Evolutionary conservation across 30 jellyfish, hydroid and myxozoan genomes (phyloP).

Genomic region (Pseudorhiza aurosa): DNA sequence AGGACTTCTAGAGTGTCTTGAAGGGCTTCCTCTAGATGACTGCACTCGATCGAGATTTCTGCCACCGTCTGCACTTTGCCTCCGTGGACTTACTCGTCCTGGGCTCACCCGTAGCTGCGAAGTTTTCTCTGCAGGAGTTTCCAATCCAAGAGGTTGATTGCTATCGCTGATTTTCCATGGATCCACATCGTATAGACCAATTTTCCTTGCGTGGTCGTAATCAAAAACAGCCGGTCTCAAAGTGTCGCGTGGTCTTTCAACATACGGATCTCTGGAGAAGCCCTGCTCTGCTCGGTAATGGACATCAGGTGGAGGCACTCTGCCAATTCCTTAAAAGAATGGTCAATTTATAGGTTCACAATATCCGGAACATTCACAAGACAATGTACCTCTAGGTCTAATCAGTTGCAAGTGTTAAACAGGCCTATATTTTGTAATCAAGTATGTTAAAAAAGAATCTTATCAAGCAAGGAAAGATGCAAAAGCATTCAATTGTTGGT

Average conservation of each 20-base stretch:
- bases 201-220: constrained; percentile 58
- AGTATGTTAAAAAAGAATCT: too few relatives aligned
- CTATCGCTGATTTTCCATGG: constrained; percentile 6
- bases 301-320: constrained; percentile 20
- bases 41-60: neutral
- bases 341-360: too few relatives aligned
- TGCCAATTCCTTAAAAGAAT: neutral
- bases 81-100: constrained; percentile 7
- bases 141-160: neutral
- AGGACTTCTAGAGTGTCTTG: constrained; percentile 46
- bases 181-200: constrained; percentile 25
- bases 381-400: too few relatives aligned
- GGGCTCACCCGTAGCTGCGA: constrained; percentile 30
- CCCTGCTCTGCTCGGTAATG: constrained; percentile 32
- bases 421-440: too few relatives aligned
- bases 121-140: constrained; percentile 1
- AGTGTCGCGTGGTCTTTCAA: constrained; percentile 9
- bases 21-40: constrained; percentile 29
- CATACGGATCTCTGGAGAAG: constrained; percentile 25
- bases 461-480: too few relatives aligned
- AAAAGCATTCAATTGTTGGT: too few relatives aligned
- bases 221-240: constrained; percentile 65
- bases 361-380: too few relatives aligned
- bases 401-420: too few relatives aligned
- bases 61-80: neutral